Conservation (phyloP, 2,888 invertebrate species). For the Carabus problematicus region DNA sequence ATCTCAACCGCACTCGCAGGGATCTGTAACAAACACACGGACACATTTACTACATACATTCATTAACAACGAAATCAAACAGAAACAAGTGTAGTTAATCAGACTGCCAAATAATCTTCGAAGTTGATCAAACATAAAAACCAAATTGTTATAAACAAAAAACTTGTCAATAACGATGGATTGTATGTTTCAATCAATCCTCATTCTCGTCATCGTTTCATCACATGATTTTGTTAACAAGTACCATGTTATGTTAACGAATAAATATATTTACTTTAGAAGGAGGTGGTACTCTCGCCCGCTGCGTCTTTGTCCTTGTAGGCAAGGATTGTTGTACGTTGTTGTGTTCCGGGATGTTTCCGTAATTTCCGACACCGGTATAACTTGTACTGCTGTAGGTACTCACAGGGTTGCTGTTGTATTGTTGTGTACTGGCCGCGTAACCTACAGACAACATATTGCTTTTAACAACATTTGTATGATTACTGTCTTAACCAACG, state of each 20-base stretch:
- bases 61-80: background rate
- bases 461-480: background rate
- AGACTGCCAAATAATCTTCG: conserved; percentile 45
- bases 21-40: conserved; percentile 67
- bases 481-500: background rate
- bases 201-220: conserved; percentile 46
- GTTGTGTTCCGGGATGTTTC: conserved; percentile 38
- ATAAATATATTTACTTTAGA: conserved; percentile 69
- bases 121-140: conserved; percentile 19
- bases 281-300: conserved; percentile 82
- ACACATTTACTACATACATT: too few species aligned
- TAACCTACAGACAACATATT: conserved; percentile 3
- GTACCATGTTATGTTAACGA: conserved; percentile 1
- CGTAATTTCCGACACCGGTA: conserved; percentile 21
- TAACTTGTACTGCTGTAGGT: conserved; percentile 38
- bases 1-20: conserved; percentile 95
- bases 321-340: conserved; percentile 53
- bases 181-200: background rate
- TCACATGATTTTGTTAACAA: conserved; percentile 18
- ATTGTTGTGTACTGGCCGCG: conserved; percentile 22
- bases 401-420: conserved; percentile 19
- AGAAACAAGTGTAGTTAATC: conserved; percentile 36
- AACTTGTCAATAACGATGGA: conserved; percentile 40
- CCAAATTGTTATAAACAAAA: conserved; percentile 43
- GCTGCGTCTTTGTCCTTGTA: conserved; percentile 68